Evolutionary conservation across 2,797 vertebrate genomes (phyloP), one percentile per base, ranked within the genome.

Genomic region (Gymnoscopelus microlampas): DNA sequence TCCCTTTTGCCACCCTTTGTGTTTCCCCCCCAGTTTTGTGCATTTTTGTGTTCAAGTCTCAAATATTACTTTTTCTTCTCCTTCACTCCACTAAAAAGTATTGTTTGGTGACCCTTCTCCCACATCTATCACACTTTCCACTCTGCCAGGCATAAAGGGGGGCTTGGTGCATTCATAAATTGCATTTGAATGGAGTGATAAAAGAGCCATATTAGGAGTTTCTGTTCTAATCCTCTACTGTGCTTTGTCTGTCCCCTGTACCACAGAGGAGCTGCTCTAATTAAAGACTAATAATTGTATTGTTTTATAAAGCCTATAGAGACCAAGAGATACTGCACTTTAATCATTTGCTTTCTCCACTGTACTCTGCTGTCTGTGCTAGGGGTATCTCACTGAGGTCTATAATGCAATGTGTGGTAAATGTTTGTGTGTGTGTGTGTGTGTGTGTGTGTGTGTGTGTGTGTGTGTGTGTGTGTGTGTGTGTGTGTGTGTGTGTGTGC

Each of bases 231-330:
- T 91, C 90, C 90, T 82, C 86, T 50, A 86, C 89, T 91, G 83
- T 89, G 89, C 87, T 87, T 81, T 78, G 81, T 82, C 85, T 87
- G 87, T 88, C 87, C 81, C 71, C 73, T 26, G 83, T 85, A 85
- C 88, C 90, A 65, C 85, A 82, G 81, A 87, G 88, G 79, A 78
- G 53, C 88, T 54, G 80, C 83, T 89, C 88, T 87, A 92, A 92
- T 92, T 92, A 91, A 91, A 91, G 87, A 88, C 90, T 87, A 91
- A 91, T 91, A 91, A 92, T 91, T 92, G 84, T 91, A 92, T 92
- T 92, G 91, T 92, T 91, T 92, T 91, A 87, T 84, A 74, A 92
- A 86, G 74, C 79, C 91, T 88, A 68, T 58, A 77, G 90, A 91
- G 91, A 89, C 87, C 56, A 67, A 55, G 51, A 89, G 91, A 88